Evolutionary conservation across 2,888 invertebrate genomes (phyloP).

Genomic region (Aethes cnicana): DNA sequence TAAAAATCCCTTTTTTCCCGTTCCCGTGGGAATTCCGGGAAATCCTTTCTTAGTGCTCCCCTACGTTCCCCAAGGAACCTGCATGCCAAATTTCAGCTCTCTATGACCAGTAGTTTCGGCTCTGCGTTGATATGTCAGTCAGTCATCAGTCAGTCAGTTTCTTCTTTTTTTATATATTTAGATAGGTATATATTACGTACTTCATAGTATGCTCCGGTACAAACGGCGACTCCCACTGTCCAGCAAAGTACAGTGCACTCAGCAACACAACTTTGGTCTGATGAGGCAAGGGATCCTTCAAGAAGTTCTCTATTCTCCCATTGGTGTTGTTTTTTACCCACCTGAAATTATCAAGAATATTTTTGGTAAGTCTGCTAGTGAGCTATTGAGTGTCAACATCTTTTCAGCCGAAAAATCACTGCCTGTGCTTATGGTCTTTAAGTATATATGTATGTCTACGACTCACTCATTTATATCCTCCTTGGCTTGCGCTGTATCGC

Average conservation of each 20-base stretch:
- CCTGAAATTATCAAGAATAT: slow-evolving; percentile 44
- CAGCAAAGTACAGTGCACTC: slow-evolving; percentile 87
- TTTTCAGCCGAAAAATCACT: no score
- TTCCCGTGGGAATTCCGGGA: no score
- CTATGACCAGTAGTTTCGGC: no score
- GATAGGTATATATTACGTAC: slow-evolving; percentile 66
- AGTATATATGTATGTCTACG: neutral
- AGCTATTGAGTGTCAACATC: neutral
- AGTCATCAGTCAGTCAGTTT: no score
- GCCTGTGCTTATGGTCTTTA: no score
- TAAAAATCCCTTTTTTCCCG: no score
- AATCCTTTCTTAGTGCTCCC: no score
- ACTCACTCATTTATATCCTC: slow-evolving; percentile 79
- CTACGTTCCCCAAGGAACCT: no score
- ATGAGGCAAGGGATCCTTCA: slow-evolving; percentile 76
- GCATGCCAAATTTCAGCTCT: no score
- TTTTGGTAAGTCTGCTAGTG: neutral
- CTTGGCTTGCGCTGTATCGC: slow-evolving; percentile 53
- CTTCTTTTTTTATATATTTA: slow-evolving; percentile 4
- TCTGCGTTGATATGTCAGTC: neutral
- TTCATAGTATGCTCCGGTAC: slow-evolving; percentile 75
- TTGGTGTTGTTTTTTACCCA: slow-evolving; percentile 85
- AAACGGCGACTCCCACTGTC: slow-evolving; percentile 87
- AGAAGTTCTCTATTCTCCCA: slow-evolving; percentile 83
- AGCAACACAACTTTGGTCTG: slow-evolving; percentile 84